Conservation (phyloP, 2,888 invertebrate genomes). For the Pseudococcus longispinus region DNA sequence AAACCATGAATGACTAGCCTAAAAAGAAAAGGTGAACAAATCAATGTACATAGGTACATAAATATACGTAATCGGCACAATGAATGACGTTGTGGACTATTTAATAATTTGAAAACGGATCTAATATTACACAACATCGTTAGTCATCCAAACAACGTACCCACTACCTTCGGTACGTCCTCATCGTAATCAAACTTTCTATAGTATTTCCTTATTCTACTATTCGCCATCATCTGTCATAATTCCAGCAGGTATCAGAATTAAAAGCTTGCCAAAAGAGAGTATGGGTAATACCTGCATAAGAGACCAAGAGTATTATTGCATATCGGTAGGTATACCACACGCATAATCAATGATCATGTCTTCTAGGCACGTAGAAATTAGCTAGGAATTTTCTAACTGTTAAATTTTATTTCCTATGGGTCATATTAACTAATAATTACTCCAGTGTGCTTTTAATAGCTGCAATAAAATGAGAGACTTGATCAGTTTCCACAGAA, state of each 20-base stretch:
- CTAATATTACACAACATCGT: constrained; percentile 17
- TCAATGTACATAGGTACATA: neutral
- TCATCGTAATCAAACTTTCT: constrained; percentile 26
- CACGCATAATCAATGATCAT: neutral
- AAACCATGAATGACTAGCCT: neutral
- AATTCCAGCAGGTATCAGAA: neutral
- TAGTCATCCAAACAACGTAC: constrained; percentile 1
- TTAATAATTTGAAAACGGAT: constrained; percentile 36
- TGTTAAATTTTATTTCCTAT: neutral
- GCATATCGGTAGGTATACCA: too few species aligned
- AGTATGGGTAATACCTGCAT: neutral
- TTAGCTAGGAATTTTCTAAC: neutral
- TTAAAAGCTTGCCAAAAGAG: neutral
- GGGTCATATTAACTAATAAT: neutral
- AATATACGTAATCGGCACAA: neutral
- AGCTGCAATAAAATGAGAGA: neutral
- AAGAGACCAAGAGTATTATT: neutral
- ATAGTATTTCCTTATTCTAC: neutral
- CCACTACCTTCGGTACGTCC: neutral
- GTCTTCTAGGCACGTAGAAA: neutral
- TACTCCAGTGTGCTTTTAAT: neutral
- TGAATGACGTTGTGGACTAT: neutral
- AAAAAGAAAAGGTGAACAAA: constrained; percentile 10
- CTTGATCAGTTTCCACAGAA: neutral
- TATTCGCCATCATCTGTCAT: neutral